Evolutionary conservation across 2,888 invertebrate genomes (phyloP), one percentile per base, ranked within the genome.

Genomic region (Sisyra terminalis): DNA sequence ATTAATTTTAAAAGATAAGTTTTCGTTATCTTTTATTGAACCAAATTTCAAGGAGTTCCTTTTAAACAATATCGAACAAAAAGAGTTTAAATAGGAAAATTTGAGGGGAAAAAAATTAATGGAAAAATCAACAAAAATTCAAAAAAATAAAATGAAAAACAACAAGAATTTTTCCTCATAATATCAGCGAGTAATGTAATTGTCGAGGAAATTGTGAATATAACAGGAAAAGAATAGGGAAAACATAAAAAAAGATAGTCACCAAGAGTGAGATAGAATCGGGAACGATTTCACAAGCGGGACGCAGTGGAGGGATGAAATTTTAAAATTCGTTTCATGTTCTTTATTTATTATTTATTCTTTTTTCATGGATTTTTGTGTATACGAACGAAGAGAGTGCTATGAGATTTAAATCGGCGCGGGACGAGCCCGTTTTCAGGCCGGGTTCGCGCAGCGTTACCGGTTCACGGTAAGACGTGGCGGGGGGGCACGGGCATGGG

Each of bases 291-390:
- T 11, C 34, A 34, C n/a, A 34, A 7, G 24, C 24, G 24, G 14
- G 34, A 34, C 14, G n/a, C 7, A 34, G 34, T 14, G 34, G 11
- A 34, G 17, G 38, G 17, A 24, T 24, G 38, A 38, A 38, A 41
- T 18, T 41, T 41, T 41, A 34, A 44, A 44, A 44, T 44, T 39
- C 44, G 40, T 39, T 44, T 40, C 39, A 44, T 44, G 39, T 39
- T 13, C 41, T 36, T 39, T 45, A 50, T 53, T 54, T 59, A 61
- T 60, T 62, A 62, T 64, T 63, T 61, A 63, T 63, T 62, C 61
- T 59, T 60, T 63, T 60, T 64, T 60, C 62, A 63, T 63, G 61
- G 62, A 63, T 63, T 63, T 63, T 63, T 61, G 41, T 41, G 34
- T 41, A 18, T 24, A 13, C 31, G 40, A 30, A 24, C 24, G 5